A percentile compares a stretch with the other conserved stretches of the same genome.
phyloP scores from a whole-genome alignment of 2,113 vertebrate species.

The Crypturellus undulatus region DNA sequence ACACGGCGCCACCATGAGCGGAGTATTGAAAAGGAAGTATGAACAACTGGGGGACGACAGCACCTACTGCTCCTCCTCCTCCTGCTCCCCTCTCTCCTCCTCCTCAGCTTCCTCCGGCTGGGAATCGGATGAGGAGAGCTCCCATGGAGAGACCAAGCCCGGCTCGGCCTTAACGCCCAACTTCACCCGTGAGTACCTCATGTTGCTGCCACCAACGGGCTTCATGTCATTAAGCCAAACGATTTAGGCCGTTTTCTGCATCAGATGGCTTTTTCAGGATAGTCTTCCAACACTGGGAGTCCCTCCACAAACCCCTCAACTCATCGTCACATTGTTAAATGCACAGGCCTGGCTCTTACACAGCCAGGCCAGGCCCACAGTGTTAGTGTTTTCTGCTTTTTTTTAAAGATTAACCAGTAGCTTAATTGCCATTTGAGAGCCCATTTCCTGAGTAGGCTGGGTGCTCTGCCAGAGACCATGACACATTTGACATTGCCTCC shows the following conservation, averaged over 20 bases:
- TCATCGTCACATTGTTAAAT: neutral
- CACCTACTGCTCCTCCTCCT: constrained; percentile 87
- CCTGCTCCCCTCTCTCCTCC: constrained; percentile 86
- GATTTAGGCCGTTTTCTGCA: neutral
- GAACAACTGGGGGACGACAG: constrained; percentile 92
- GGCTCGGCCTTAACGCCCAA: constrained; percentile 78
- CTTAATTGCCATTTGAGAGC: constrained; percentile 38
- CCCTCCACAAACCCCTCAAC: neutral
- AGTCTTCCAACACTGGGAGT: neutral
- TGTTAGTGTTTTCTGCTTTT: neutral
- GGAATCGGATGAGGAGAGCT: constrained; percentile 90
- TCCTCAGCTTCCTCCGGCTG: constrained; percentile 84
- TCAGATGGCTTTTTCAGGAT: neutral
- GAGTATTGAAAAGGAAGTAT: constrained; percentile 93
- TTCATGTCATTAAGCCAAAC: neutral
- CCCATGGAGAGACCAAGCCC: constrained; percentile 81
- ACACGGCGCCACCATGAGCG: constrained; percentile 84
- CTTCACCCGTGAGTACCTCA: constrained; percentile 86
- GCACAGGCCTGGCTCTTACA: neutral
- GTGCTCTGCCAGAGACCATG: constrained; percentile 51
- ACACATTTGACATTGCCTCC: constrained; percentile 27
- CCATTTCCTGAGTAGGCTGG: constrained; percentile 1
- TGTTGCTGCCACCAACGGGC: neutral
- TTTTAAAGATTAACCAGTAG: constrained; percentile 33
- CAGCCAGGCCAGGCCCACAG: neutral